Conservation (phyloP, 1,140 invertebrate genomes). For the Drosophila punjabiensis region DNA sequence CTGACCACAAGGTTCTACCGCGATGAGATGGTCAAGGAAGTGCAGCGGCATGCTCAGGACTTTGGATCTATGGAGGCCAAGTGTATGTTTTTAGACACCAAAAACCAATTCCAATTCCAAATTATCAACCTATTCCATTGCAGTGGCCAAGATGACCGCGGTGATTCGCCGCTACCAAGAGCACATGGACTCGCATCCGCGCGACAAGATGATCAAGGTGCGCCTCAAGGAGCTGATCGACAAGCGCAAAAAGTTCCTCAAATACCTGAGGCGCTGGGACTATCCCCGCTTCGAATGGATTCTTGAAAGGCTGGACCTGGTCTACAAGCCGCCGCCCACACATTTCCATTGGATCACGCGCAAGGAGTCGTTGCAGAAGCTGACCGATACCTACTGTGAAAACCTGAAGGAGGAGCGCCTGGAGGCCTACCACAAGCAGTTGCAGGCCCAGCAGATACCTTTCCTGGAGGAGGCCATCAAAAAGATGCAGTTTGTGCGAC, state of each 20-base stretch:
- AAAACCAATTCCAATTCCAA: too few relatives aligned
- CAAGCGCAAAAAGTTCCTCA: constrained; percentile 90
- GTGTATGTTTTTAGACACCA: constrained; percentile 80
- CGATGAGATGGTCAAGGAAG: constrained; percentile 85
- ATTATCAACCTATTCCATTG: constrained; percentile 11
- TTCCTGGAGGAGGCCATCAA: constrained; percentile 89
- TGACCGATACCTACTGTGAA: constrained; percentile 89
- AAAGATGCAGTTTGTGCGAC: constrained; percentile 89
- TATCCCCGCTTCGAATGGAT: constrained; percentile 95
- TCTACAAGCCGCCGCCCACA: constrained; percentile 89
- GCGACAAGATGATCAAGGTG: constrained; percentile 86
- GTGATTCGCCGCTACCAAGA: constrained; percentile 87
- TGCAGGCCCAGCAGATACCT: constrained; percentile 89
- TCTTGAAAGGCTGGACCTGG: constrained; percentile 92
- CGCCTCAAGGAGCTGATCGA: constrained; percentile 91
- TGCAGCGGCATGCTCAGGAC: constrained; percentile 87
- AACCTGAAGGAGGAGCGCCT: constrained; percentile 89
- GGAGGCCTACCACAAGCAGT: constrained; percentile 87
- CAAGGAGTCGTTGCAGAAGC: constrained; percentile 89
- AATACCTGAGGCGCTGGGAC: constrained; percentile 89
- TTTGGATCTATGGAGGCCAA: constrained; percentile 86
- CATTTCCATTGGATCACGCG: constrained; percentile 87
- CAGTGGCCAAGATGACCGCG: constrained; percentile 87
- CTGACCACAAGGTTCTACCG: constrained; percentile 79
- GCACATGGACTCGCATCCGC: constrained; percentile 85